Percentiles rank a stretch among this genome's conserved stretches.
Evolutionary conservation across 1,140 invertebrate species (phyloP).

Genomic region (Ostrea denselamellosa): DNA sequence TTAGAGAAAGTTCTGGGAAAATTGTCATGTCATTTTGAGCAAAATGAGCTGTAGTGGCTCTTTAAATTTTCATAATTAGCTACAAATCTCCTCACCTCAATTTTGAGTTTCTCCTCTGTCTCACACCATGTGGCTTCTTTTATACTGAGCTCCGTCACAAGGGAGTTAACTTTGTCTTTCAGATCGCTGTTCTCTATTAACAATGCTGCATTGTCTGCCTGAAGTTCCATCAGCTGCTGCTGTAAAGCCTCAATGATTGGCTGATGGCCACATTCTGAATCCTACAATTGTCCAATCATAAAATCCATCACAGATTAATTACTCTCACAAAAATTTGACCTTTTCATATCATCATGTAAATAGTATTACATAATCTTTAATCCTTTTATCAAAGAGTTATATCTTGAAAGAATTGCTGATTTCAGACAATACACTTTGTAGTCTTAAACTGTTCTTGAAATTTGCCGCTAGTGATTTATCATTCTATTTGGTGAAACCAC

Average conservation of each 20-base stretch:
- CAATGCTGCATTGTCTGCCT: conserved; percentile 66
- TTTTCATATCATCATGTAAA: not conserved
- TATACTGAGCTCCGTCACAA: conserved; percentile 68
- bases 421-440: not conserved
- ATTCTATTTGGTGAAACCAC: not conserved
- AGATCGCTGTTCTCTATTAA: conserved; percentile 67
- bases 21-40: too few species aligned
- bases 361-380: too few species aligned
- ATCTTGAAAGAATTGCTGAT: not conserved
- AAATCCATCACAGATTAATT: not conserved
- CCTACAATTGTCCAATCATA: conserved; percentile 30
- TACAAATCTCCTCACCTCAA: conserved; percentile 55
- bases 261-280: conserved; percentile 63
- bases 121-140: conserved; percentile 74
- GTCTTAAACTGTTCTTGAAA: not conserved
- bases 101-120: conserved; percentile 70
- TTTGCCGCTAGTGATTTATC: not conserved
- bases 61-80: too few species aligned
- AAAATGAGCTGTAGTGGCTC: too few species aligned
- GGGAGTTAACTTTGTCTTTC: conserved; percentile 58
- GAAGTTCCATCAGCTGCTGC: conserved; percentile 57
- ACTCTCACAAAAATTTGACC: not conserved
- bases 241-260: conserved; percentile 59
- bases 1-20: too few species aligned
- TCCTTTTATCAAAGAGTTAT: not conserved